A percentile compares a stretch with the other conserved stretches of the same genome.
Conservation (phyloP, 2,888 invertebrate genomes). For the Cistogaster globosa region DNA sequence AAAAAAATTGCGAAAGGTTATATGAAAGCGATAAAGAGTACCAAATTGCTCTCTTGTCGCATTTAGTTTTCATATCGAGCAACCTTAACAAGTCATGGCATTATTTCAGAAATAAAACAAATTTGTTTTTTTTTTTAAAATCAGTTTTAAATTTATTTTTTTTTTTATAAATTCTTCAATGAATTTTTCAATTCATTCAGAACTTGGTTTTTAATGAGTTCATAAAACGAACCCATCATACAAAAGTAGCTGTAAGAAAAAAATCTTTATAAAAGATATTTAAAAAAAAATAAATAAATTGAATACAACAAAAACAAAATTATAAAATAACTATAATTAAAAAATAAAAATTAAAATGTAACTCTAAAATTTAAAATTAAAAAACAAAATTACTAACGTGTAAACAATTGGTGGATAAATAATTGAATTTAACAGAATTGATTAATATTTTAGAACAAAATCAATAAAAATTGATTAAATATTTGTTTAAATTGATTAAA, state of each 20-base stretch:
- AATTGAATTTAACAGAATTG: conserved; percentile 29
- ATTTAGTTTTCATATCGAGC: too few species aligned
- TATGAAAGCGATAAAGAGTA: too few species aligned
- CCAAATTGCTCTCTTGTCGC: too few species aligned
- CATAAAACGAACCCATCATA: conserved; percentile 68
- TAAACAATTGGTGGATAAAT: conserved; percentile 24
- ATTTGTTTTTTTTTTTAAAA: conserved; percentile 48
- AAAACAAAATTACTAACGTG: conserved; percentile 18
- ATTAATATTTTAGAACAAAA: conserved; percentile 47
- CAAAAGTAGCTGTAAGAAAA: conserved; percentile 67
- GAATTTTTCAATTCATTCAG: conserved; percentile 50
- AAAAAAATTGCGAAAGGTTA: too few species aligned
- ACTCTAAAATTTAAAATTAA: conserved; percentile 17
- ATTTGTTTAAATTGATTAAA: not conserved
- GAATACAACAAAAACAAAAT: conserved; percentile 59
- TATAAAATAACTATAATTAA: conserved; percentile 39
- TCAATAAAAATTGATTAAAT: conserved; percentile 4
- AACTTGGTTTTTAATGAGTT: conserved; percentile 48
- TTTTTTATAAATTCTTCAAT: conserved; percentile 55
- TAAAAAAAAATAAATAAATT: conserved; percentile 26
- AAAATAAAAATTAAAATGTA: conserved; percentile 38
- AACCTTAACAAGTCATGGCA: too few species aligned
- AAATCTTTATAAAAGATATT: conserved; percentile 70
- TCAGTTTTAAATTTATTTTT: conserved; percentile 48
- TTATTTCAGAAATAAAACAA: conserved; percentile 1